Conservation (phyloP, 2,888 invertebrate genomes). For the Agriopis leucophaearia region DNA sequence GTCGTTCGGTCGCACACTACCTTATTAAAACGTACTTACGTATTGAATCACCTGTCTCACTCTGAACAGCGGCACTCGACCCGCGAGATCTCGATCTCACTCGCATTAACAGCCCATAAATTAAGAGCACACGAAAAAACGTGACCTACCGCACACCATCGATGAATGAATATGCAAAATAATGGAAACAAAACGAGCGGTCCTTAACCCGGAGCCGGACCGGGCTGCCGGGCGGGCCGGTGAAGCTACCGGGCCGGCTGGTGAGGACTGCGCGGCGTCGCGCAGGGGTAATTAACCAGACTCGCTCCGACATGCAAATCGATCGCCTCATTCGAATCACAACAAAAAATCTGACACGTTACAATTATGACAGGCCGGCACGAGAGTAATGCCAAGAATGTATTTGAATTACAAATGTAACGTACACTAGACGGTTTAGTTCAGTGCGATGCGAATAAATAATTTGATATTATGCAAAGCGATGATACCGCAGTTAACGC, state of each 20-base stretch:
- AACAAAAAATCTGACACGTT: conserved; percentile 73
- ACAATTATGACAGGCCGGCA: conserved; percentile 73
- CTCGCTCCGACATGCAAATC: conserved; percentile 57
- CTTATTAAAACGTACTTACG: conserved; percentile 39
- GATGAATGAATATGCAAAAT: conserved; percentile 67
- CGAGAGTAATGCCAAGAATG: conserved; percentile 75
- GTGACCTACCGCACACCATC: conserved; percentile 66
- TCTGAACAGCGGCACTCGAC: conserved; percentile 45
- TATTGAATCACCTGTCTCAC: conserved; percentile 42
- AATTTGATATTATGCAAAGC: conserved; percentile 85
- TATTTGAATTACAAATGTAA: conserved; percentile 85
- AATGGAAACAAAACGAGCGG: conserved; percentile 59
- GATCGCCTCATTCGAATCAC: conserved; percentile 58
- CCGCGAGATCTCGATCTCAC: conserved; percentile 45
- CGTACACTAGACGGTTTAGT: conserved; percentile 73
- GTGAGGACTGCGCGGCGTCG: conserved; percentile 10
- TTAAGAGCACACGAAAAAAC: conserved; percentile 58
- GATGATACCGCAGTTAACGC: conserved; percentile 77
- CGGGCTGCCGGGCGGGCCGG: conserved; percentile 29
- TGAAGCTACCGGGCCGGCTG: conserved; percentile 1
- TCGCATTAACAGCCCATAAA: conserved; percentile 55
- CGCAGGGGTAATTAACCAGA: conserved; percentile 27
- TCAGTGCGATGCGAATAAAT: conserved; percentile 83
- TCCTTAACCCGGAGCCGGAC: conserved; percentile 43
- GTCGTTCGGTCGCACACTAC: conserved; percentile 21